Base-by-base conservation (phyloP, 2,888 invertebrate genomes). In the Neria commutata region DNA sequence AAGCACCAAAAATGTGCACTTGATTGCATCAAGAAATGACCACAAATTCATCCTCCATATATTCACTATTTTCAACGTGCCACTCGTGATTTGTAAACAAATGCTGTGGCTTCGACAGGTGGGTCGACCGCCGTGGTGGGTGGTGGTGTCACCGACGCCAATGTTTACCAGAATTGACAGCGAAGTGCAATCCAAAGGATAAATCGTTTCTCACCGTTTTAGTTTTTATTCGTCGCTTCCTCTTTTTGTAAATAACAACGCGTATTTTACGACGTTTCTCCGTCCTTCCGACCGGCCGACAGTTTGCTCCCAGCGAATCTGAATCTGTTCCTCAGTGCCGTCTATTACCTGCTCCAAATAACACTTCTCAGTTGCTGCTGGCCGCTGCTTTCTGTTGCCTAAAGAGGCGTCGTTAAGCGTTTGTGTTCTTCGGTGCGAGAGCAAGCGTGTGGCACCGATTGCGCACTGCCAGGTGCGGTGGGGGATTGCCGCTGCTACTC, bases 341-440 rank as follows among this genome's bases (percentile, higher is more conserved):
- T 51, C 33, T 21, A 23, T 34, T 21, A 8, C 34, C 14, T 25
- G 46, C 25, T 54, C 45, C 46, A 45, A 50, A 48, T 49, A 49
- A 58, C 54, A 58, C 57, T 57, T 45, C 54, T 16, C 24, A 14
- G 37, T 8, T 33, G 52, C 42, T 42, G 52, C 24, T 51, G 34
- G 29, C 25, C 24, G 26, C 5, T 48, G 17, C 33, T 5, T 37
- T 37, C 21, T 42, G 17, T 21, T 14, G 34, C 45, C 49, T 55
- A 49, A 61, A 58, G 53, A 58, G 56, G 50, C 53, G 53, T 61
- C 48, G n/a, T 42, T 14, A 52, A 58, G 49, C 51, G 42, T 42
- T 52, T 50, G 33, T 51, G 37, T 26, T n/a, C n/a, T n/a, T n/a
- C n/a, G n/a, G n/a, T n/a, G n/a, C n/a, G n/a, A n/a, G n/a, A n/a